These are phyloP conservation scores for Rosalia funebris DNA, from an alignment of 2,888 invertebrate species.

Conservation along the genomic window DNA sequence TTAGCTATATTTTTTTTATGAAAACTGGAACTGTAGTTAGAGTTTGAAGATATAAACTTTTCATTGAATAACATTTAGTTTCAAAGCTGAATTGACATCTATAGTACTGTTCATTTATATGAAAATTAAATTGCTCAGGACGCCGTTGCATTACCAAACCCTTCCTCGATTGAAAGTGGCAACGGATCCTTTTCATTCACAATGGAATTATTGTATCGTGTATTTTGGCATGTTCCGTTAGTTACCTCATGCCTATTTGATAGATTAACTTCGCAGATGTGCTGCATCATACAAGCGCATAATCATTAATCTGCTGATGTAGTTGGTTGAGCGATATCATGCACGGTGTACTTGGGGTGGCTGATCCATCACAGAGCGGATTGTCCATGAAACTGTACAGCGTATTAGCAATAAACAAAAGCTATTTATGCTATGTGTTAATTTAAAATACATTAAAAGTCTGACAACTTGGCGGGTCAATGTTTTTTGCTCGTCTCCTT, in stretches of 20 bases:
- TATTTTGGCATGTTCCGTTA: not conserved
- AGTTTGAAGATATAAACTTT: no score
- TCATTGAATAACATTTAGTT: no score
- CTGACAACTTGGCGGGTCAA: not conserved
- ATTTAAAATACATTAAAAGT: not conserved
- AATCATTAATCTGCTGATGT: slow-evolving; percentile 10
- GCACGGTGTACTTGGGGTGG: not conserved
- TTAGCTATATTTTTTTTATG: no score
- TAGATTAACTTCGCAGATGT: slow-evolving; percentile 11
- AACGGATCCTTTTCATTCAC: not conserved
- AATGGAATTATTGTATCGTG: slow-evolving; percentile 1
- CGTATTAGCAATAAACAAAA: not conserved
- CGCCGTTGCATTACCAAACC: not conserved
- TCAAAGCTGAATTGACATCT: no score
- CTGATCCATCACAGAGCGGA: not conserved
- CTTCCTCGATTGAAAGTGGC: not conserved
- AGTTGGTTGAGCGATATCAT: not conserved
- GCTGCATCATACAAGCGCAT: slow-evolving; percentile 3
- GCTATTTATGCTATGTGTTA: not conserved
- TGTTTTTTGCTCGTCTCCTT: not conserved
- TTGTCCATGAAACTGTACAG: not conserved
- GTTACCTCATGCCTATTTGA: slow-evolving; percentile 1
- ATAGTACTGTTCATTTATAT: not conserved
- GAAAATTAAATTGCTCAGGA: not conserved
- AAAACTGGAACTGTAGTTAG: no score